These are phyloP conservation scores for Calidris pygmaea DNA, from an alignment of 2,113 vertebrate species.

Conservation along the genomic window DNA sequence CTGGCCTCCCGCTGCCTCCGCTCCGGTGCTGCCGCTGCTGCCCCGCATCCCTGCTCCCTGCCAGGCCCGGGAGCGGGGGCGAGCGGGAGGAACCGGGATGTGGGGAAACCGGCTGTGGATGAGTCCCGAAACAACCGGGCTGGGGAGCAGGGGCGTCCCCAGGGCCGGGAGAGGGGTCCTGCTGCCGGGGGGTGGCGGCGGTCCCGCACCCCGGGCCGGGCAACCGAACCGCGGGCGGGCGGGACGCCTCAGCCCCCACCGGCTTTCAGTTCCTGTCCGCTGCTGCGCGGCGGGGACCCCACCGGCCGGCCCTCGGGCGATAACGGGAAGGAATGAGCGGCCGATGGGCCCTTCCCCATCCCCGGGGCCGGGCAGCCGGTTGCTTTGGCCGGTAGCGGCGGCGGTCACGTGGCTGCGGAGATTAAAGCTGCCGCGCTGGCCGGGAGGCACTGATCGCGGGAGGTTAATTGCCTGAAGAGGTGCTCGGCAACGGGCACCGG, in stretches of 20 bases:
- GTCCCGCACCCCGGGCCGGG: neutral
- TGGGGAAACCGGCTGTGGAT: neutral
- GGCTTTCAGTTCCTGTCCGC: neutral
- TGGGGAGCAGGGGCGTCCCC: neutral
- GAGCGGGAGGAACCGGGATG: rapidly evolving
- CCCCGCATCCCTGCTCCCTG: neutral
- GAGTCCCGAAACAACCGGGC: rapidly evolving
- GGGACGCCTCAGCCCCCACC: neutral
- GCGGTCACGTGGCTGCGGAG: neutral
- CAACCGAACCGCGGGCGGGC: neutral
- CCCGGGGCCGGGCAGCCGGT: rapidly evolving
- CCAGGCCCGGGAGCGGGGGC: neutral
- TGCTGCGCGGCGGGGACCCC: rapidly evolving
- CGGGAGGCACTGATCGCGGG: neutral
- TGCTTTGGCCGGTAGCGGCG: rapidly evolving
- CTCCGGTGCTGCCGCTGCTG: neutral
- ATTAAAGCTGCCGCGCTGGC: neutral
- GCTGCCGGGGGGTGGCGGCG: neutral
- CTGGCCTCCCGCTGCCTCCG: neutral
- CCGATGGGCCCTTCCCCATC: neutral
- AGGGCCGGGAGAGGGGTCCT: neutral
- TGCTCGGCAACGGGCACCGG: neutral
- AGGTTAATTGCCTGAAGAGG: neutral
- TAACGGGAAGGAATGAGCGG: neutral
- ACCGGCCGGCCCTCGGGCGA: neutral